A percentile compares a stretch with the other conserved stretches of the same genome.
phyloP scores from a whole-genome alignment of 2,888 invertebrate species.

The Chalcis sispes region DNA sequence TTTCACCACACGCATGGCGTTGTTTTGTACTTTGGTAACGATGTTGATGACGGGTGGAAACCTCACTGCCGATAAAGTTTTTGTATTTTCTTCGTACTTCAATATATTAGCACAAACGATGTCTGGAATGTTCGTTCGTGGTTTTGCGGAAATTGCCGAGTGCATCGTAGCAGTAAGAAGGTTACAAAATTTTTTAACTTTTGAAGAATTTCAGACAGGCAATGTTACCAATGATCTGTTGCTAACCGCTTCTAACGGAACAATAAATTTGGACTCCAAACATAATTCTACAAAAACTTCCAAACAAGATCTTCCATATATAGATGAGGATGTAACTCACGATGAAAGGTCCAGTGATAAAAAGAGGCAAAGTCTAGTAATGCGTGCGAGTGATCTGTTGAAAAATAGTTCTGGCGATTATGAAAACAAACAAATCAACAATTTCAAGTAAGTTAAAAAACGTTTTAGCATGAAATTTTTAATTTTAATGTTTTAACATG shows the following conservation, averaged over 20 bases:
- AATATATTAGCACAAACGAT: slow-evolving; percentile 78
- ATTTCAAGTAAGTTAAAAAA: slow-evolving; percentile 24
- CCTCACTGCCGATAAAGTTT: slow-evolving; percentile 84
- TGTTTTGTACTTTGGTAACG: slow-evolving; percentile 85
- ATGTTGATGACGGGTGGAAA: slow-evolving; percentile 82
- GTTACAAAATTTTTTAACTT: slow-evolving; percentile 74
- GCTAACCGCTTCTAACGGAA: slow-evolving; percentile 67
- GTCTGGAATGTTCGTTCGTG: slow-evolving; percentile 79
- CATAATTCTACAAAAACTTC: slow-evolving; percentile 60
- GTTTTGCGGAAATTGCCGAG: slow-evolving; percentile 79
- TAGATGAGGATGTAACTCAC: slow-evolving; percentile 63
- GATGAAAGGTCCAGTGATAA: slow-evolving; percentile 41
- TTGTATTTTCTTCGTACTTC: slow-evolving; percentile 79
- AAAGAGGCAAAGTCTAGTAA: slow-evolving; percentile 47
- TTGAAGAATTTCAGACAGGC: slow-evolving; percentile 71
- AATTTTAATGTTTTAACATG: background rate
- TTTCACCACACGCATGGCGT: slow-evolving; percentile 88
- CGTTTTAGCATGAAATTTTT: background rate
- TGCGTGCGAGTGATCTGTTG: slow-evolving; percentile 52
- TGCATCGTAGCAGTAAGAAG: slow-evolving; percentile 77
- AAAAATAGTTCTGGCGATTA: slow-evolving; percentile 1
- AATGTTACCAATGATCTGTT: slow-evolving; percentile 44
- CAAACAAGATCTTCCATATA: slow-evolving; percentile 68
- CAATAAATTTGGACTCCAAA: slow-evolving; percentile 70
- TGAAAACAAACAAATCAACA: background rate